Percentiles rank a stretch among this genome's conserved stretches.
Evolutionary conservation across 2,888 invertebrate genomes (phyloP).

Genomic region (Drosophila leonis): DNA sequence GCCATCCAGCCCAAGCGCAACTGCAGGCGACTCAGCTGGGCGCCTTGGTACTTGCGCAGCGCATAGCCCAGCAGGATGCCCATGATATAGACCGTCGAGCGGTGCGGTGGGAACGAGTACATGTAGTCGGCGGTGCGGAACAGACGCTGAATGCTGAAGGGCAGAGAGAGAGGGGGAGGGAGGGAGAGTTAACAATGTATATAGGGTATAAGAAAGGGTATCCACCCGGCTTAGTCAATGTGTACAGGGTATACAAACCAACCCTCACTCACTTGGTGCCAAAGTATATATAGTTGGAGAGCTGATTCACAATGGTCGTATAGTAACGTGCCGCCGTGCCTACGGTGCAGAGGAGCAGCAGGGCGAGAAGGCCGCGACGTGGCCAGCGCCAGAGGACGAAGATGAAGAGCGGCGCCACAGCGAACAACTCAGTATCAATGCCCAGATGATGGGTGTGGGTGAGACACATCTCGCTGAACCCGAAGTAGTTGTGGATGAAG

Average conservation of each 20-base stretch:
- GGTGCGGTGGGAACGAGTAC: constrained; percentile 89
- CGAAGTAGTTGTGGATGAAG: constrained; percentile 91
- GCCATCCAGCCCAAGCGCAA: constrained; percentile 87
- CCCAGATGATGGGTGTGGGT: constrained; percentile 91
- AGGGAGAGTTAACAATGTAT: background rate
- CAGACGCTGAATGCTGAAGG: constrained; percentile 87
- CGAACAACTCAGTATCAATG: constrained; percentile 90
- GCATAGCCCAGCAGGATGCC: constrained; percentile 88
- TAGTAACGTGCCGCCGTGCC: constrained; percentile 88
- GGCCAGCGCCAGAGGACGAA: constrained; percentile 88
- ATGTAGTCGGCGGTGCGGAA: constrained; percentile 90
- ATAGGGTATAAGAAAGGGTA: background rate
- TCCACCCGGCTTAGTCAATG: background rate
- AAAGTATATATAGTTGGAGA: constrained; percentile 89
- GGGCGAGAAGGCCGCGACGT: constrained; percentile 86
- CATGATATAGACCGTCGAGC: constrained; percentile 89
- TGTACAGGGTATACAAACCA: background rate
- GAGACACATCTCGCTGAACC: constrained; percentile 90
- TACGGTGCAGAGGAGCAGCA: constrained; percentile 86
- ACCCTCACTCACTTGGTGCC: constrained; percentile 88
- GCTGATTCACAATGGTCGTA: constrained; percentile 87
- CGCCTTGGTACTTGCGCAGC: constrained; percentile 86
- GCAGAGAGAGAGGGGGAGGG: background rate
- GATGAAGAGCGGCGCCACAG: constrained; percentile 88
- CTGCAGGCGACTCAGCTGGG: constrained; percentile 84